Conservation (phyloP, 2,113 vertebrate species). For the Passer domesticus region DNA sequence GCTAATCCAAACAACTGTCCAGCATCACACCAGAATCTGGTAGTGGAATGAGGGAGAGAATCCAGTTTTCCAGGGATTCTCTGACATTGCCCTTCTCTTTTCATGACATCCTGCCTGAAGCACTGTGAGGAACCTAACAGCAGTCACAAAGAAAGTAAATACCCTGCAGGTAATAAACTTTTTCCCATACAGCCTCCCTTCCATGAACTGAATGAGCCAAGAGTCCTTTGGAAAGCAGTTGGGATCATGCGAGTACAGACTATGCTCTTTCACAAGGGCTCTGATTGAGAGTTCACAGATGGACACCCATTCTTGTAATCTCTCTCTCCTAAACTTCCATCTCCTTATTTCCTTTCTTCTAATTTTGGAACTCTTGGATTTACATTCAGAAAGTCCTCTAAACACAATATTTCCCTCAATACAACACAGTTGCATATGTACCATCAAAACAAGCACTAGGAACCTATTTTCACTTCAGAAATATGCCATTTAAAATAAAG, state of each 20-base stretch:
- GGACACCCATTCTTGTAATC: not conserved
- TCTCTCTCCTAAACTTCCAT: not conserved
- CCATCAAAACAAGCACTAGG: not conserved
- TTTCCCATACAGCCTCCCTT: not conserved
- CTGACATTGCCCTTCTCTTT: not conserved
- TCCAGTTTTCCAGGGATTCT: not conserved
- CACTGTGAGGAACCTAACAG: not conserved
- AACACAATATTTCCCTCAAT: not conserved
- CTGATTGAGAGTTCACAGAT: not conserved
- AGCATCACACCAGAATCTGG: not conserved
- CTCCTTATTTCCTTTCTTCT: not conserved
- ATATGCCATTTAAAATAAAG: not conserved
- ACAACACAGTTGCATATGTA: not conserved
- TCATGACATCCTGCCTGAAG: not conserved
- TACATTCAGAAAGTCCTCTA: not conserved
- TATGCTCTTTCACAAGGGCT: not conserved
- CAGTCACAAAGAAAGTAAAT: not conserved
- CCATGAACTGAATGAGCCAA: not conserved
- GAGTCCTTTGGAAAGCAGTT: not conserved
- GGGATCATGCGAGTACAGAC: not conserved
- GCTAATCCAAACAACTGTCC: not conserved
- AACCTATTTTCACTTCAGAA: not conserved
- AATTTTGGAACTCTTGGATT: not conserved
- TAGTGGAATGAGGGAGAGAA: not conserved
- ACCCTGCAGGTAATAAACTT: not conserved